Evolutionary conservation across 1,140 invertebrate species (phyloP).

Genomic region (Drosophila pruinosa): DNA sequence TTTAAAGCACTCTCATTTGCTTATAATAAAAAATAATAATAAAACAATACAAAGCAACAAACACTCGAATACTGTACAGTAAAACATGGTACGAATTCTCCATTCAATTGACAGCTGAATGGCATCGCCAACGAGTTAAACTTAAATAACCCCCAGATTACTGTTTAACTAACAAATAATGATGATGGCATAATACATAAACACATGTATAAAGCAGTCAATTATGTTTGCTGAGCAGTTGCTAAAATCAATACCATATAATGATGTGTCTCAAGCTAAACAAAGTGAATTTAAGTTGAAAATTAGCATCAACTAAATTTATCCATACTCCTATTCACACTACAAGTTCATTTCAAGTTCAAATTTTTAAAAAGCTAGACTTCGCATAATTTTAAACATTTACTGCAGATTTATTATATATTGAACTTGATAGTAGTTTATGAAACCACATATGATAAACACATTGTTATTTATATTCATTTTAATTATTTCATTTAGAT

Average conservation of each 20-base stretch:
- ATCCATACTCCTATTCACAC: too few relatives aligned
- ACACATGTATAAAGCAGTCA: neutral
- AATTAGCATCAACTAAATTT: neutral
- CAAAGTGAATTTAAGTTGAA: neutral
- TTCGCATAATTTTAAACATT: too few relatives aligned
- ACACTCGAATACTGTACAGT: slow-evolving; percentile 25
- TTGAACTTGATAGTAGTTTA: neutral
- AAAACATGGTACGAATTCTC: slow-evolving; percentile 29
- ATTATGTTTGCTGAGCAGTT: neutral
- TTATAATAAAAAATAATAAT: slow-evolving; percentile 11
- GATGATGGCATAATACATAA: slow-evolving; percentile 18
- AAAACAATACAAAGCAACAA: slow-evolving; percentile 5
- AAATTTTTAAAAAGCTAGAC: too few relatives aligned
- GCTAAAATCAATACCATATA: neutral
- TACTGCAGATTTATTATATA: neutral
- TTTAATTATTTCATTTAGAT: neutral
- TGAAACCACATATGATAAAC: neutral
- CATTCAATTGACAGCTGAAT: slow-evolving; percentile 62
- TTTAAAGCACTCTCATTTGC: slow-evolving; percentile 49
- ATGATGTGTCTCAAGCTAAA: neutral
- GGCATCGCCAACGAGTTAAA: slow-evolving; percentile 39
- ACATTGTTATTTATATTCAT: neutral
- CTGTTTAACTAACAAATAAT: slow-evolving; percentile 31
- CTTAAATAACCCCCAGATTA: slow-evolving; percentile 44
- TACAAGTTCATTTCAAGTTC: too few relatives aligned